These are phyloP conservation scores for Masticophis lateralis DNA, from an alignment of 2,797 vertebrate species.

Conservation along the genomic window DNA sequence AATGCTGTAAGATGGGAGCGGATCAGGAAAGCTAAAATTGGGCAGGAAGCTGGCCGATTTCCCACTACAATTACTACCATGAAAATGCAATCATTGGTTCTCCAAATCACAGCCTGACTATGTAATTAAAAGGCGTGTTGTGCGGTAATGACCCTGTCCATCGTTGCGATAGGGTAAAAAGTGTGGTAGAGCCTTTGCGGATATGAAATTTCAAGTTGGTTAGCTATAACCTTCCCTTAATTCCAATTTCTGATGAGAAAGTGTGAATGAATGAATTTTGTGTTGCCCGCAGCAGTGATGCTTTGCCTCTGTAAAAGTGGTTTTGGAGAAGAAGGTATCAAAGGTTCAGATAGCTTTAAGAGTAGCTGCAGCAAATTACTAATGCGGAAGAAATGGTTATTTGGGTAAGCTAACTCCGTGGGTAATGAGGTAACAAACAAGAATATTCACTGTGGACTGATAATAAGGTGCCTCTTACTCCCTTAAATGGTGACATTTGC, in stretches of 20 bases:
- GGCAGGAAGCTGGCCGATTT: neutral
- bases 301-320: neutral
- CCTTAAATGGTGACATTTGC: neutral
- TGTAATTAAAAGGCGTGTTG: neutral
- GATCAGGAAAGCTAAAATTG: neutral
- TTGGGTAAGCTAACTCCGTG: neutral
- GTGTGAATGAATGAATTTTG: neutral
- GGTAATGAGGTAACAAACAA: neutral
- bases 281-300: neutral
- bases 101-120: neutral
- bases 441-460: conserved; percentile 42
- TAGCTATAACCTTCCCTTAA: neutral
- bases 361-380: neutral
- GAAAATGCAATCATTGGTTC: neutral
- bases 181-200: too few relatives aligned
- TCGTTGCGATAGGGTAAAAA: neutral
- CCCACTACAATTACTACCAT: neutral
- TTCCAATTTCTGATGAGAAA: neutral
- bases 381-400: neutral
- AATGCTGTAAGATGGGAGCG: neutral
- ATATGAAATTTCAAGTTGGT: neutral
- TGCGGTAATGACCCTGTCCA: neutral
- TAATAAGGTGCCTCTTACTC: conserved; percentile 14
- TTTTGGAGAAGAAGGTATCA: neutral
- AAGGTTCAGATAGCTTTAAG: neutral